These are phyloP conservation scores for Apamea epomidion DNA, from an alignment of 2,888 invertebrate species.

Conservation along the genomic window DNA sequence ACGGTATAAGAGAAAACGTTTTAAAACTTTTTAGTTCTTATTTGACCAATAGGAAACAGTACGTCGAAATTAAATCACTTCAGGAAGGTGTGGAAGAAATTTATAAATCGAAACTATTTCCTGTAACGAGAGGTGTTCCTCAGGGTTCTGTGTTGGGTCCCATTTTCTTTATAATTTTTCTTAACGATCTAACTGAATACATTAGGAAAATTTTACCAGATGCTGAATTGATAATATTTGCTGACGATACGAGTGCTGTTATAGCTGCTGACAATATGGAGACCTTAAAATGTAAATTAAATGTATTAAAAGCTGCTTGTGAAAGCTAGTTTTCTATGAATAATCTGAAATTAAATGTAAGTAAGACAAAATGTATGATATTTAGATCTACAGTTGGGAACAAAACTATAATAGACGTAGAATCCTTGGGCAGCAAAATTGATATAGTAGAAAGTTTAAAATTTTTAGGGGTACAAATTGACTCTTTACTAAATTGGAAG, in stretches of 20 bases:
- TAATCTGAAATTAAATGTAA: neutral
- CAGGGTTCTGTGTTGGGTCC: too few species aligned
- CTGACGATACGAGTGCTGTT: slow-evolving; percentile 3
- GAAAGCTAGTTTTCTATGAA: neutral
- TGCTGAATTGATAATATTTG: neutral
- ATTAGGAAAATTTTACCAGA: neutral
- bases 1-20: too few species aligned
- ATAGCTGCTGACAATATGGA: neutral
- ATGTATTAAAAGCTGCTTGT: neutral
- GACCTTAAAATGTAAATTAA: neutral
- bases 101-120: too few species aligned
- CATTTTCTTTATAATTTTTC: too few species aligned
- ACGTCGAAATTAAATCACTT: too few species aligned
- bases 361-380: too few species aligned
- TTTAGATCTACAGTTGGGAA: too few species aligned
- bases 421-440: neutral
- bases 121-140: too few species aligned
- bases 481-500: neutral
- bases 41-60: too few species aligned
- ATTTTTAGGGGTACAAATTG: neutral
- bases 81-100: too few species aligned
- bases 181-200: too few species aligned
- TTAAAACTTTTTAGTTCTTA: too few species aligned
- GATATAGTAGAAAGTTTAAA: neutral
- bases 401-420: neutral